Conservation (phyloP, 1,140 invertebrate species). For the Nautilus pompilius region DNA sequence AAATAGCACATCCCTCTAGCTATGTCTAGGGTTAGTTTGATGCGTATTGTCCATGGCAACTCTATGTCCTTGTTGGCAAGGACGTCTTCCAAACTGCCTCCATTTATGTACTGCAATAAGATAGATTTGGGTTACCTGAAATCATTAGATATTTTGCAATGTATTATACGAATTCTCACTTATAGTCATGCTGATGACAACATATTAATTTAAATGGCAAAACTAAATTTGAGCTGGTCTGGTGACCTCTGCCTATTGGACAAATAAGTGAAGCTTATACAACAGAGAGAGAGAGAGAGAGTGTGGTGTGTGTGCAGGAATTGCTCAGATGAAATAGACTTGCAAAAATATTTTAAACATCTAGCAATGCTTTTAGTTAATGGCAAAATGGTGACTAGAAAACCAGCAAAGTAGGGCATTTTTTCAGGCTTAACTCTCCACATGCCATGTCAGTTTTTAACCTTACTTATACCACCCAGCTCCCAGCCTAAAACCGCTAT, state of each 20-base stretch:
- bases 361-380: too few relatives aligned
- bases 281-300: background rate
- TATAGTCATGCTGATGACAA: background rate
- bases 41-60: constrained; percentile 75
- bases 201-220: background rate
- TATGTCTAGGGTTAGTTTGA: constrained; percentile 83
- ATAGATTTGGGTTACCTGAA: constrained; percentile 6
- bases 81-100: constrained; percentile 87
- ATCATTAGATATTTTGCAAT: background rate
- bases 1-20: constrained; percentile 87
- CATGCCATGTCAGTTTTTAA: too few relatives aligned
- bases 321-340: too few relatives aligned
- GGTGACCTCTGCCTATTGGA: background rate
- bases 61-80: constrained; percentile 75
- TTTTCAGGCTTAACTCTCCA: too few relatives aligned
- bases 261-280: background rate
- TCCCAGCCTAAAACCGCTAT: too few relatives aligned
- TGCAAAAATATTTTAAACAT: too few relatives aligned
- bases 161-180: background rate
- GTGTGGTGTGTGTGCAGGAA: too few relatives aligned
- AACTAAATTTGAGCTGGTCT: background rate
- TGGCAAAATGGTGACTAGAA: too few relatives aligned
- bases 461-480: too few relatives aligned
- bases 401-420: too few relatives aligned
- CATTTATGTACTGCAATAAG: constrained; percentile 78